Percentiles rank a stretch among this genome's conserved stretches.
Conservation (phyloP, 2,797 vertebrate species). For the Karalla daura region DNA sequence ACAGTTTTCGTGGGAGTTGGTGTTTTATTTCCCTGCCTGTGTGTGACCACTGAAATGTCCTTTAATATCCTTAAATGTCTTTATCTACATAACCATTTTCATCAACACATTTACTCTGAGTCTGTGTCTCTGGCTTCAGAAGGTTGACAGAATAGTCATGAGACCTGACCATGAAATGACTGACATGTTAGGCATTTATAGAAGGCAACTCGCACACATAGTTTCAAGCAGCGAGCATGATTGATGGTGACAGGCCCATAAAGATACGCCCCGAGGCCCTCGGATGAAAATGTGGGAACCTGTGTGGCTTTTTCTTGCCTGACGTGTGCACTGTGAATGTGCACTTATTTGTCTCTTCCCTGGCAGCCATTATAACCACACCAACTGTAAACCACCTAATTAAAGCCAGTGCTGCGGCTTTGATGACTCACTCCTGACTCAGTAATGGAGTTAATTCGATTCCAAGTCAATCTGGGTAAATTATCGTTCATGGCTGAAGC, state of each 20-base stretch:
- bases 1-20: slow-evolving; percentile 71
- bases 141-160: no score
- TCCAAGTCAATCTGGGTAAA: slow-evolving; percentile 8
- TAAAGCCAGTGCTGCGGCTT: not conserved
- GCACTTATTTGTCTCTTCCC: slow-evolving; percentile 5
- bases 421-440: slow-evolving; percentile 7
- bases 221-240: slow-evolving; percentile 21
- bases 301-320: not conserved
- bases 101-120: no score
- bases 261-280: slow-evolving; percentile 29
- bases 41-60: not conserved
- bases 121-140: no score
- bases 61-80: not conserved
- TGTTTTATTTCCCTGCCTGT: slow-evolving; percentile 28
- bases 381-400: slow-evolving; percentile 15
- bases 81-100: no score
- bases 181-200: slow-evolving; percentile 51
- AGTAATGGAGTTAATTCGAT: slow-evolving; percentile 9
- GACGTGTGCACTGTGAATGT: not conserved
- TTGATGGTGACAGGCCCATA: slow-evolving; percentile 55
- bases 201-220: not conserved
- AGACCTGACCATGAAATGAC: slow-evolving; percentile 11
- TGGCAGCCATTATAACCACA: slow-evolving; percentile 1
- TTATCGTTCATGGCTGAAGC: not conserved
- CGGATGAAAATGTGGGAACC: slow-evolving; percentile 45